Evolutionary conservation across 2,113 vertebrate genomes (phyloP).

Genomic region (Sylvilagus bachmani): DNA sequence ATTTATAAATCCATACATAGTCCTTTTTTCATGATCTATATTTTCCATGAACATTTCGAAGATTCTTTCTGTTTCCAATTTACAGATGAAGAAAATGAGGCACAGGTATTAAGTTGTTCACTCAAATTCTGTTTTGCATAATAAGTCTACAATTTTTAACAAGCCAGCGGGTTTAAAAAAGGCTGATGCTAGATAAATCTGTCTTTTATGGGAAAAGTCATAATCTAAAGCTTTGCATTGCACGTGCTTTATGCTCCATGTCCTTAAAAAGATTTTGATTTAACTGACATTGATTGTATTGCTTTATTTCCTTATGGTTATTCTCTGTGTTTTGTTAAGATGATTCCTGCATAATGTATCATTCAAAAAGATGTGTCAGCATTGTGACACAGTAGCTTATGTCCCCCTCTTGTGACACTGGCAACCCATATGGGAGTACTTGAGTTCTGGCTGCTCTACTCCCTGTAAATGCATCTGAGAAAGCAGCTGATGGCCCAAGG

Average conservation of each 20-base stretch:
- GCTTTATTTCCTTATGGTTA: neutral
- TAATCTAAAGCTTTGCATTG: neutral
- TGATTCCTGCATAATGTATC: neutral
- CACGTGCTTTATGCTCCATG: neutral
- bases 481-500: too few species aligned
- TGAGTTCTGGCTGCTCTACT: too few species aligned
- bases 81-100: neutral
- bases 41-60: too few species aligned
- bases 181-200: neutral
- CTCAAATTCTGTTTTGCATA: neutral
- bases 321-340: neutral
- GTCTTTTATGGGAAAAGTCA: neutral
- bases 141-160: conserved; percentile 4
- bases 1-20: too few species aligned
- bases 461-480: too few species aligned
- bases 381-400: too few species aligned
- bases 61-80: neutral
- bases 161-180: neutral
- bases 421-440: too few species aligned
- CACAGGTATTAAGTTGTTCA: neutral
- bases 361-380: too few species aligned
- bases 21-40: too few species aligned
- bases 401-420: too few species aligned
- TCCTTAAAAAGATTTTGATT: neutral
- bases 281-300: neutral